phyloP scores from a whole-genome alignment of 2,888 invertebrate species.

The Drosophila stalkeri region DNA sequence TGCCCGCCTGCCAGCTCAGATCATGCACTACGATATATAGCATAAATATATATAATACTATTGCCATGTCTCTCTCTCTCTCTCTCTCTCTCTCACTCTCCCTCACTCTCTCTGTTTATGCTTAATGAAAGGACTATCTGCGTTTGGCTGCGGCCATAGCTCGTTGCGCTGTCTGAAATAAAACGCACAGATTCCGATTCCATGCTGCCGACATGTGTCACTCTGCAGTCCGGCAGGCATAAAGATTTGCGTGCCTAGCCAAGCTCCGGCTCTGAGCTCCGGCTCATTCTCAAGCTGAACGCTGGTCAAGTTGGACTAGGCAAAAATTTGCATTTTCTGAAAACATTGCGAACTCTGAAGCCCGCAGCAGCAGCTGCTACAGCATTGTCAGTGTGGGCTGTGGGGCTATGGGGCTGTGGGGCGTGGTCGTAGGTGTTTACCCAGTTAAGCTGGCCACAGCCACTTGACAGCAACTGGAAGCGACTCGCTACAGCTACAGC shows the following conservation, averaged over 20 bases:
- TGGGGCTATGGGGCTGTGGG: conserved; percentile 25
- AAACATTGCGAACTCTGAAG: conserved; percentile 61
- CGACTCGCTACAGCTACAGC: conserved; percentile 34
- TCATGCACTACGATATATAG: conserved; percentile 32
- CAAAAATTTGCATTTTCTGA: conserved; percentile 83
- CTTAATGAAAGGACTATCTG: conserved; percentile 69
- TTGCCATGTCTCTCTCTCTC: not conserved
- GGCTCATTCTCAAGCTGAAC: conserved; percentile 19
- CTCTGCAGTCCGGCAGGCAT: conserved; percentile 81
- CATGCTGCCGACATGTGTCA: conserved; percentile 84
- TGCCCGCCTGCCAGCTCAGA: conserved; percentile 45
- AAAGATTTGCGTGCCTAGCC: conserved; percentile 77
- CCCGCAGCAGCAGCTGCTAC: conserved; percentile 58
- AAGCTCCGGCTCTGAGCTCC: conserved; percentile 15
- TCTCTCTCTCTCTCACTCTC: too few relatives aligned
- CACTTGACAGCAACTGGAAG: conserved; percentile 66
- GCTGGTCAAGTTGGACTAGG: conserved; percentile 44
- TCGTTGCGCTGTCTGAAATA: conserved; percentile 63
- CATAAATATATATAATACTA: conserved; percentile 11
- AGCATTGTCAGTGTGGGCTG: conserved; percentile 20
- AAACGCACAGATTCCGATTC: conserved; percentile 79
- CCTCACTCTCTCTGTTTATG: too few relatives aligned
- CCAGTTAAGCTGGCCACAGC: conserved; percentile 56
- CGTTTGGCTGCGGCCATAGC: conserved; percentile 60
- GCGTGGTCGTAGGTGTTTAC: conserved; percentile 66